Evolutionary conservation across 2,888 invertebrate species (phyloP).

Genomic region (Philaethria dido): DNA sequence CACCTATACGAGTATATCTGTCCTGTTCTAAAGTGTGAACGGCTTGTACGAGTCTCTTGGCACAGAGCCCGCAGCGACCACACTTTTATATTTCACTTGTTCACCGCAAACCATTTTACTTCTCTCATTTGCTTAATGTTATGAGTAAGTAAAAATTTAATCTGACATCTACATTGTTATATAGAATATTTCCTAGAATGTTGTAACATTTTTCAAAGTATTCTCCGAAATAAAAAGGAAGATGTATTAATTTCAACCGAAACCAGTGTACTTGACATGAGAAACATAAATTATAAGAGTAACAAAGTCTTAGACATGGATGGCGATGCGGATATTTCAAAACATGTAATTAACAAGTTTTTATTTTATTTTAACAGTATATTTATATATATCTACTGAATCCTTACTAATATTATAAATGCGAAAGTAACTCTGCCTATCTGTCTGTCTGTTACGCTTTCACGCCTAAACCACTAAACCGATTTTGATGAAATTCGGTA

Average conservation of each 20-base stretch:
- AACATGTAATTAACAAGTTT: neutral
- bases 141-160: slow-evolving; percentile 20
- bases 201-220: neutral
- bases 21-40: slow-evolving; percentile 41
- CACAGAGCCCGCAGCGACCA: slow-evolving; percentile 44
- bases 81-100: slow-evolving; percentile 49
- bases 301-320: neutral
- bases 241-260: neutral
- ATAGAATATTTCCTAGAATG: slow-evolving; percentile 3
- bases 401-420: no score
- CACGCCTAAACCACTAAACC: no score
- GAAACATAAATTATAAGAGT: slow-evolving; percentile 1
- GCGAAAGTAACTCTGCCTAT: no score
- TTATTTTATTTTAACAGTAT: no score
- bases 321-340: neutral
- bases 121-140: slow-evolving; percentile 45
- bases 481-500: no score
- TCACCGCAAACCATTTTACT: slow-evolving; percentile 47
- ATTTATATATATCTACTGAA: no score
- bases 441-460: no score
- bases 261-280: neutral
- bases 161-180: slow-evolving; percentile 8
- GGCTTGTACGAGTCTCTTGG: slow-evolving; percentile 46
- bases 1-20: slow-evolving; percentile 21
- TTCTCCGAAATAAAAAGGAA: slow-evolving; percentile 8